A percentile compares a stretch with the other conserved stretches of the same genome.
These are phyloP conservation scores for Zeugodacus cucurbitae DNA, from an alignment of 1,140 invertebrate species.

Conservation along the genomic window DNA sequence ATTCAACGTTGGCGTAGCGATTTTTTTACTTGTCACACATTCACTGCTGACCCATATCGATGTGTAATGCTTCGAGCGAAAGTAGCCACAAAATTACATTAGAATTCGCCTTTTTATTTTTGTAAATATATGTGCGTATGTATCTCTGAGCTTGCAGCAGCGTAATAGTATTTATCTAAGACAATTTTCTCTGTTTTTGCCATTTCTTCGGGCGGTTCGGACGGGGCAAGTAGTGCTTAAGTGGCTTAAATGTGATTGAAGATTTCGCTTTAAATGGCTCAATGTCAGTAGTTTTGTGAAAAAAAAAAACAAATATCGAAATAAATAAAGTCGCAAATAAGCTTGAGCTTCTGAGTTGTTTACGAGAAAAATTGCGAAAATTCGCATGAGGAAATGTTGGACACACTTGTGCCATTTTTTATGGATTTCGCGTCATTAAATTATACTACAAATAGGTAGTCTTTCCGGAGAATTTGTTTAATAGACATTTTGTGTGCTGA, in stretches of 20 bases:
- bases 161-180: background rate
- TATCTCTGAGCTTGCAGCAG: background rate
- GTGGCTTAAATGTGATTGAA: constrained; percentile 27
- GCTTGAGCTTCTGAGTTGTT: background rate
- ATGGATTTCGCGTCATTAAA: too few species aligned
- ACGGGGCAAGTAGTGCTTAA: background rate
- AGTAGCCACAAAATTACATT: constrained; percentile 3
- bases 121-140: background rate
- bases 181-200: background rate
- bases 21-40: background rate
- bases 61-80: constrained; percentile 14
- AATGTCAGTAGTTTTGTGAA: background rate
- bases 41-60: constrained; percentile 5
- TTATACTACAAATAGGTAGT: too few species aligned
- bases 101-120: background rate
- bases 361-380: background rate
- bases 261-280: background rate
- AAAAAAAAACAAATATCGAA: background rate
- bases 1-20: background rate
- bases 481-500: too few species aligned
- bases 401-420: too few species aligned
- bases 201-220: background rate
- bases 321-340: background rate
- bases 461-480: too few species aligned
- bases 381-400: too few species aligned